Conservation (phyloP, 2,113 vertebrate genomes). For the Pipra filicauda region DNA sequence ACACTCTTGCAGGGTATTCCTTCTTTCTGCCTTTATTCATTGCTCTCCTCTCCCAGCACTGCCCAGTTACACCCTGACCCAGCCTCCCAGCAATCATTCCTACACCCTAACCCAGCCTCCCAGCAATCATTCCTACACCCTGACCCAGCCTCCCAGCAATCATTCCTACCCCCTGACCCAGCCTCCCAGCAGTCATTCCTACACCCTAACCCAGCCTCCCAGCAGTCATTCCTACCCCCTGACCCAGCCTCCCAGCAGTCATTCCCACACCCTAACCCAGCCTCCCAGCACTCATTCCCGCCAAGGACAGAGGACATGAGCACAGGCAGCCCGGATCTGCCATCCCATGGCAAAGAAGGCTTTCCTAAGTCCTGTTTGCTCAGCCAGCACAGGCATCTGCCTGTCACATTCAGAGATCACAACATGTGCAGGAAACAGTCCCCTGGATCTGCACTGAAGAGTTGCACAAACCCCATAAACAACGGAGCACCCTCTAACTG, state of each 20-base stretch:
- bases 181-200: neutral
- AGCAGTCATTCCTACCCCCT: neutral
- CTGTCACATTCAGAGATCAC: slow-evolving; percentile 34
- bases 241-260: neutral
- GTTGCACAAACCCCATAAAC: slow-evolving; percentile 26
- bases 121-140: neutral
- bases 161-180: no score
- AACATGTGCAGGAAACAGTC: slow-evolving; percentile 37
- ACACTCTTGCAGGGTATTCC: neutral
- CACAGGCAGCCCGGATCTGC: slow-evolving; percentile 27
- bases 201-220: neutral
- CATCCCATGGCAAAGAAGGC: slow-evolving; percentile 22
- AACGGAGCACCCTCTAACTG: neutral
- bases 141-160: neutral
- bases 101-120: neutral
- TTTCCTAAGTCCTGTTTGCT: slow-evolving; percentile 8
- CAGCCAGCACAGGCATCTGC: slow-evolving; percentile 45
- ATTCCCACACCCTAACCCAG: neutral
- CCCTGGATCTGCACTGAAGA: neutral
- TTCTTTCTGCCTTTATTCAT: neutral
- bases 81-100: neutral
- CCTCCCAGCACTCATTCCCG: neutral
- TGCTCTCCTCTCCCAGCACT: neutral
- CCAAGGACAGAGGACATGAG: neutral
- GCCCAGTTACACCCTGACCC: neutral